A percentile compares a stretch with the other conserved stretches of the same genome.
These are phyloP conservation scores for Platycnemis pennipes DNA, from an alignment of 2,888 invertebrate genomes.

Conservation along the genomic window DNA sequence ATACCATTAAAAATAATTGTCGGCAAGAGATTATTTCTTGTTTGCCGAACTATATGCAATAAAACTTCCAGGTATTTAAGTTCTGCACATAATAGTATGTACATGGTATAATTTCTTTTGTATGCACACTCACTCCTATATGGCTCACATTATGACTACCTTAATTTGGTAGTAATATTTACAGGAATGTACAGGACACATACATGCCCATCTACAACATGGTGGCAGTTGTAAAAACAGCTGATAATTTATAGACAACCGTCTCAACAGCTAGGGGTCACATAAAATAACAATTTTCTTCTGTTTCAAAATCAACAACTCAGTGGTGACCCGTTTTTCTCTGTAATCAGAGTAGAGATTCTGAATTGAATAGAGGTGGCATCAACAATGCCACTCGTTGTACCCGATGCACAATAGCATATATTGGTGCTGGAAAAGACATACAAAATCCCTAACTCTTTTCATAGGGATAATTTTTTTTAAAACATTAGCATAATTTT, in stretches of 20 bases:
- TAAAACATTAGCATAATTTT: constrained; percentile 51
- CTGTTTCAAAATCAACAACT: constrained; percentile 64
- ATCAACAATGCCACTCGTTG: constrained; percentile 51
- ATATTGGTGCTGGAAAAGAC: constrained; percentile 61
- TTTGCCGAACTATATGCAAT: constrained; percentile 57
- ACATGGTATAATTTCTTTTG: constrained; percentile 56
- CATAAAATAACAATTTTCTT: constrained; percentile 65
- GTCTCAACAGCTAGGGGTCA: constrained; percentile 65
- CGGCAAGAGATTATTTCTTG: constrained; percentile 34
- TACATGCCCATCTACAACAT: constrained; percentile 53
- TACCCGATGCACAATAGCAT: constrained; percentile 59
- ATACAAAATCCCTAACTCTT: constrained; percentile 47
- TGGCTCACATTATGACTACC: constrained; percentile 58
- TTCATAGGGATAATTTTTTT: constrained; percentile 51
- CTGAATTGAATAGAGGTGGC: constrained; percentile 37
- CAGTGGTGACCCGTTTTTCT: constrained; percentile 64
- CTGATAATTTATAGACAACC: constrained; percentile 66
- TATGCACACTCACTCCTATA: constrained; percentile 58
- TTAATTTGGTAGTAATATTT: constrained; percentile 52
- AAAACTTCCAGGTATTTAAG: constrained; percentile 66
- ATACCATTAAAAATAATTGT: constrained; percentile 67
- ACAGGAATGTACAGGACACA: constrained; percentile 67
- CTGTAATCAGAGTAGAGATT: constrained; percentile 63
- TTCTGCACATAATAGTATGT: constrained; percentile 54
- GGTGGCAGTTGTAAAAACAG: constrained; percentile 68